These are phyloP conservation scores for Aurelia sp. DNA, from an alignment of 30 jellyfish, hydroid and myxozoan species.

Conservation along the genomic window DNA sequence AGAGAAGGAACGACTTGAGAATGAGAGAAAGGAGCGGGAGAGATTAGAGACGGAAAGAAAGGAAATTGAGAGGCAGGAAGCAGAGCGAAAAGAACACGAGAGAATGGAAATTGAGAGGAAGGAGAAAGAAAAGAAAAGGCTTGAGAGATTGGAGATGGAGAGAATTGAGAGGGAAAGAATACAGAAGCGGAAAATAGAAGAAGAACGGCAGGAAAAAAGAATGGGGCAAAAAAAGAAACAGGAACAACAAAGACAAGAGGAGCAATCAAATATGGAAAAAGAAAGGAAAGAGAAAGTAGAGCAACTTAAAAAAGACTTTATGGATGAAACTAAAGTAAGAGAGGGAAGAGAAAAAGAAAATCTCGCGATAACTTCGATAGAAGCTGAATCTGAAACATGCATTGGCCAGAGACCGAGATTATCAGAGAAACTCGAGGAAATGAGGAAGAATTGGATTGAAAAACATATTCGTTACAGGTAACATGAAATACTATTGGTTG, in stretches of 20 bases:
- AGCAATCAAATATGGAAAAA: too few relatives aligned
- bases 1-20: background rate
- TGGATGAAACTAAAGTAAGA: too few relatives aligned
- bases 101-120: slow-evolving; percentile 16
- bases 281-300: too few relatives aligned
- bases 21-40: slow-evolving; percentile 12
- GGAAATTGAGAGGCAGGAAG: slow-evolving; percentile 8
- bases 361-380: too few relatives aligned
- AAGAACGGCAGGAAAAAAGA: background rate
- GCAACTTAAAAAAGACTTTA: too few relatives aligned
- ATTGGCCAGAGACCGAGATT: background rate
- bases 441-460: slow-evolving; percentile 43
- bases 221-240: background rate
- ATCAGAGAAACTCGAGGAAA: slow-evolving; percentile 25
- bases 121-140: background rate
- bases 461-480: slow-evolving; percentile 27
- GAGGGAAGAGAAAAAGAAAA: too few relatives aligned
- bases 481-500: background rate
- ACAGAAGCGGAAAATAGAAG: slow-evolving; percentile 3
- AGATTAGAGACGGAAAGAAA: slow-evolving; percentile 4
- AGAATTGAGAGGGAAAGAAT: background rate
- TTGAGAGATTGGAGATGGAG: slow-evolving; percentile 24
- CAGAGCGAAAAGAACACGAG: background rate
- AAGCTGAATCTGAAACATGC: too few relatives aligned
- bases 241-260: too few relatives aligned